Evolutionary conservation across 2,797 vertebrate genomes (phyloP).

Genomic region (Falco rusticolus): DNA sequence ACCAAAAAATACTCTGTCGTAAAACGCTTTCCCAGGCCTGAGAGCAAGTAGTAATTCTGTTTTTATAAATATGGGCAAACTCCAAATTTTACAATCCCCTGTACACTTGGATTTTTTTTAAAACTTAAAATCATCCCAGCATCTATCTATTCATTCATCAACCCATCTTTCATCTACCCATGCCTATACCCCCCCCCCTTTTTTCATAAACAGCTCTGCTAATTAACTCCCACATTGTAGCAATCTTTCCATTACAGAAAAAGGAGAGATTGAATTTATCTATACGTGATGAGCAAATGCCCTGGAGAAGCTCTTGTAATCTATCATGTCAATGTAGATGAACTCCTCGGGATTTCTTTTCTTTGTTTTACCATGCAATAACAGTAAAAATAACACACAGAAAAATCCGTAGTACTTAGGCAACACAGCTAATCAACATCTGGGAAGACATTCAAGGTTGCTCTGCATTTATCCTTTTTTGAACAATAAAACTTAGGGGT

Average conservation of each 20-base stretch:
- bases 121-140: neutral
- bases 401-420: conserved; percentile 16
- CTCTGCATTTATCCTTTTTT: conserved; percentile 1
- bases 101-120: neutral
- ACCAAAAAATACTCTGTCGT: neutral
- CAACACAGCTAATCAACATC: conserved; percentile 17
- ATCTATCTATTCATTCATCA: neutral
- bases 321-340: conserved; percentile 54
- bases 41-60: neutral
- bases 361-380: conserved; percentile 64
- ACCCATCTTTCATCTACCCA: neutral
- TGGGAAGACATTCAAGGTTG: conserved; percentile 56
- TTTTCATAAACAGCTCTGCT: conserved; percentile 67
- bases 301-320: conserved; percentile 63
- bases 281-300: conserved; percentile 67
- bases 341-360: conserved; percentile 62
- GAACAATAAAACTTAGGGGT: conserved; percentile 35
- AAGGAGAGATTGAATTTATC: conserved; percentile 61
- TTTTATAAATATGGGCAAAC: neutral
- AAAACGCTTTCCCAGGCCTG: neutral
- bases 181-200: neutral
- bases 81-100: neutral
- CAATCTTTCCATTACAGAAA: conserved; percentile 30
- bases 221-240: conserved; percentile 67
- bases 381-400: conserved; percentile 36